These are phyloP conservation scores for Caenorhabditis uteleia DNA, from an alignment of 2,888 invertebrate species.

Conservation along the genomic window DNA sequence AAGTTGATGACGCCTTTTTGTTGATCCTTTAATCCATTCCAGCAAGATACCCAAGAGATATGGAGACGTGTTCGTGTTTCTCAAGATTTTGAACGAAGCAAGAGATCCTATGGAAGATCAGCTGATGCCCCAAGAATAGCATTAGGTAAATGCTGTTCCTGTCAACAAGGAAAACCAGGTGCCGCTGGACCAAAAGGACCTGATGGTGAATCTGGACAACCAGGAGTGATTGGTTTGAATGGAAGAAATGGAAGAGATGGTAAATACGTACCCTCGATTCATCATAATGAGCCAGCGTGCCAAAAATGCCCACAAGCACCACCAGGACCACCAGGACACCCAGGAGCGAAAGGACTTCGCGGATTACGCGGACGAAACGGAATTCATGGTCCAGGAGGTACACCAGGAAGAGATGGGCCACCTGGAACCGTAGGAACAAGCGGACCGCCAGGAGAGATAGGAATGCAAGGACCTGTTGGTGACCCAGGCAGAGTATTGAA, in stretches of 20 bases:
- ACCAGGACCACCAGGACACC: constrained; percentile 56
- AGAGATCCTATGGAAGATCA: constrained; percentile 34
- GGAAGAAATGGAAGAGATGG: constrained; percentile 53
- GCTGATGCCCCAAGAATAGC: constrained; percentile 10
- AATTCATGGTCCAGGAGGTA: constrained; percentile 41
- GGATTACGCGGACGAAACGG: constrained; percentile 49
- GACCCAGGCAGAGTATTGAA: constrained; percentile 54
- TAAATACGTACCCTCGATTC: constrained; percentile 42
- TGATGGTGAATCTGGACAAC: constrained; percentile 41
- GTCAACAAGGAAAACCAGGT: constrained; percentile 57
- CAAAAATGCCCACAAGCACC: constrained; percentile 56
- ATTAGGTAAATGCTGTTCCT: constrained; percentile 46
- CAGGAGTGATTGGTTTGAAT: constrained; percentile 49
- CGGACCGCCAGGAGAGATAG: constrained; percentile 54
- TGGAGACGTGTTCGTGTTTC: constrained; percentile 51
- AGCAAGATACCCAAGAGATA: constrained; percentile 41
- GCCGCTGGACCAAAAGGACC: constrained; percentile 42
- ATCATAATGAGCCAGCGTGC: constrained; percentile 44
- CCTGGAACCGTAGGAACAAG: constrained; percentile 56
- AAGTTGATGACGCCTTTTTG: background rate
- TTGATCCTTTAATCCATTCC: constrained; percentile 6
- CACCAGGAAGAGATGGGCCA: constrained; percentile 48
- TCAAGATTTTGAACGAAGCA: constrained; percentile 28
- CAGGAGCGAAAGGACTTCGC: constrained; percentile 52
- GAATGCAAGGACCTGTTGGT: constrained; percentile 53